Evolutionary conservation across 2,113 vertebrate species (phyloP).

Genomic region (Cairina moschata): DNA sequence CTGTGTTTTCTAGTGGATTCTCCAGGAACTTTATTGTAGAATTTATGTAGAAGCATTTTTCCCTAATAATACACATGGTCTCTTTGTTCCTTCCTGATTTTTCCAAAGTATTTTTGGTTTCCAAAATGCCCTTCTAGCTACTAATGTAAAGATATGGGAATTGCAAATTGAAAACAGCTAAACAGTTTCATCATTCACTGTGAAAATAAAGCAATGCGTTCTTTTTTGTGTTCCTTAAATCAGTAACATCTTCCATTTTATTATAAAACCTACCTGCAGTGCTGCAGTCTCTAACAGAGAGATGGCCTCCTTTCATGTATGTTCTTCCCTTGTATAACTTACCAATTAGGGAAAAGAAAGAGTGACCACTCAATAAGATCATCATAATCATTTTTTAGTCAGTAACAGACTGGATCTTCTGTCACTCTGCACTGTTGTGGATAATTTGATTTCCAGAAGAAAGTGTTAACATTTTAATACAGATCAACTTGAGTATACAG

Average conservation of each 20-base stretch:
- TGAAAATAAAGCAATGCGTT: not conserved
- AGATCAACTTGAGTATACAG: not conserved
- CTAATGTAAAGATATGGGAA: not conserved
- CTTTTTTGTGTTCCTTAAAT: conserved; percentile 5
- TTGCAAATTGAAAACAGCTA: conserved; percentile 42
- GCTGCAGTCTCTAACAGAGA: not conserved
- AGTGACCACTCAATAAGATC: not conserved
- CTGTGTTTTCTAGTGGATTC: not conserved
- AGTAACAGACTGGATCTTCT: not conserved
- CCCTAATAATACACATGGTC: not conserved
- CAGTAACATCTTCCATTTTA: not conserved
- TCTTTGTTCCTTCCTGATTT: conserved; percentile 23
- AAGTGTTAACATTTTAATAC: not conserved
- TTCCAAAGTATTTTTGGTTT: not conserved
- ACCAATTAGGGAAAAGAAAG: not conserved
- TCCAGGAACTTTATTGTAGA: not conserved
- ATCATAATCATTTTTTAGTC: not conserved
- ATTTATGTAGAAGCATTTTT: not conserved
- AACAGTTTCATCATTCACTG: conserved; percentile 21
- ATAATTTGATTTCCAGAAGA: not conserved
- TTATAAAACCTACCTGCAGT: not conserved
- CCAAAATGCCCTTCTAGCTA: not conserved
- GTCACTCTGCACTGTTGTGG: not conserved
- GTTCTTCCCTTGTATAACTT: not conserved
- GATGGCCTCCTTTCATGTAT: not conserved